These are phyloP conservation scores for Biston stratarius DNA, from an alignment of 2,888 invertebrate species.

Conservation along the genomic window DNA sequence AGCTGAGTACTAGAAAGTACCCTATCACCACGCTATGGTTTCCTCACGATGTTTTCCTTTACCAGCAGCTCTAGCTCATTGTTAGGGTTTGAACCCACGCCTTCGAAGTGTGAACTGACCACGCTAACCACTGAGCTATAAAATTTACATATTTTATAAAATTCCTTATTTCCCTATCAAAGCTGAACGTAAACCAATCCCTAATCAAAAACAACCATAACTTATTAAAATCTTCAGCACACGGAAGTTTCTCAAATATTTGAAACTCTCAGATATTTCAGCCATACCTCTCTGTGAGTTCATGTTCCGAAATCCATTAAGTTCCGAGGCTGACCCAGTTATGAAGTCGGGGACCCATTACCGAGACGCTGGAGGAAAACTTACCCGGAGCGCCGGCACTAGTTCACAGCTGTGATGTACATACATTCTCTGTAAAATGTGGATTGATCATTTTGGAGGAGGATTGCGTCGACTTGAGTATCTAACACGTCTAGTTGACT, in stretches of 20 bases:
- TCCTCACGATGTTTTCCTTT: too few species aligned
- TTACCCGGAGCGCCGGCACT: conserved; percentile 1
- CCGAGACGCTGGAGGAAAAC: conserved; percentile 11
- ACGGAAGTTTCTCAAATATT: conserved; percentile 4
- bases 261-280: conserved; percentile 6
- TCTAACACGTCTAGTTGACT: too few species aligned
- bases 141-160: too few species aligned
- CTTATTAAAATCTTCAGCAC: neutral
- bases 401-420: conserved; percentile 15
- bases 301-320: conserved; percentile 24
- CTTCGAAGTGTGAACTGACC: too few species aligned
- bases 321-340: conserved; percentile 25
- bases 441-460: neutral
- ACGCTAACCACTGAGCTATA: too few species aligned
- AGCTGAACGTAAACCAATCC: neutral
- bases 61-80: too few species aligned
- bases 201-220: neutral
- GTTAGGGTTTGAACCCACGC: too few species aligned
- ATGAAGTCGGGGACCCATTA: conserved; percentile 21
- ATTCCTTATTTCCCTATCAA: too few species aligned
- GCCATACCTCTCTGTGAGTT: conserved; percentile 8
- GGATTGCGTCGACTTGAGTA: neutral
- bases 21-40: too few species aligned
- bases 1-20: too few species aligned
- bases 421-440: neutral